phyloP scores from a whole-genome alignment of 2,888 invertebrate genomes.

The Antheraea assamensis region DNA sequence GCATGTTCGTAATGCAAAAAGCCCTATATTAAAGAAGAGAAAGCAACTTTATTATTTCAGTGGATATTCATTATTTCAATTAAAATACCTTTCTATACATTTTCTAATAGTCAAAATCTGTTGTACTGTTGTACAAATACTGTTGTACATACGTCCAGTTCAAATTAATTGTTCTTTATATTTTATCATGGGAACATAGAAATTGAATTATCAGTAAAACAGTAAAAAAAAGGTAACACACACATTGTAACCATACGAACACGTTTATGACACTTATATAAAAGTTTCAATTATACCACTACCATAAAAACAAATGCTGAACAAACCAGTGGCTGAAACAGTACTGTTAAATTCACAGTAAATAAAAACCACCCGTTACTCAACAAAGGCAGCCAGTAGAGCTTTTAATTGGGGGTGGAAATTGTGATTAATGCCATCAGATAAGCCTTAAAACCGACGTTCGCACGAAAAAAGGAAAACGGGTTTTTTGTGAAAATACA shows the following conservation, averaged over 20 bases:
- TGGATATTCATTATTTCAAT: too few species aligned
- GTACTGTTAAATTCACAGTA: conserved; percentile 61
- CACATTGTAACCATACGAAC: conserved; percentile 31
- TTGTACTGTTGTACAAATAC: too few species aligned
- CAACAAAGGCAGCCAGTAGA: conserved; percentile 49
- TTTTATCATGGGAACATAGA: neutral
- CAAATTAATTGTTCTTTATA: neutral
- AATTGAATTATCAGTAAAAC: neutral
- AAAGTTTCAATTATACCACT: conserved; percentile 56
- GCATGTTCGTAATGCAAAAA: too few species aligned
- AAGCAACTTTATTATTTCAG: too few species aligned
- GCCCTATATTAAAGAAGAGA: too few species aligned
- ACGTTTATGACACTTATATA: conserved; percentile 45
- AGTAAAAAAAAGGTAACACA: neutral
- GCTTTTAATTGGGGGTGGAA: conserved; percentile 79
- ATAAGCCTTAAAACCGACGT: conserved; percentile 64
- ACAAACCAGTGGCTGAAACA: conserved; percentile 62
- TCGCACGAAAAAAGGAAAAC: conserved; percentile 62
- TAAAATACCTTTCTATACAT: neutral
- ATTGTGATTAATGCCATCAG: conserved; percentile 80
- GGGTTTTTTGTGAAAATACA: conserved; percentile 65
- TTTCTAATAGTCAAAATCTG: neutral
- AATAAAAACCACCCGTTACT: conserved; percentile 53
- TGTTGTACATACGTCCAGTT: too few species aligned
- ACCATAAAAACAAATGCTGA: conserved; percentile 65